Base-by-base conservation (phyloP, 2,113 vertebrate species). In the Plecturocebus donacophilus region DNA sequence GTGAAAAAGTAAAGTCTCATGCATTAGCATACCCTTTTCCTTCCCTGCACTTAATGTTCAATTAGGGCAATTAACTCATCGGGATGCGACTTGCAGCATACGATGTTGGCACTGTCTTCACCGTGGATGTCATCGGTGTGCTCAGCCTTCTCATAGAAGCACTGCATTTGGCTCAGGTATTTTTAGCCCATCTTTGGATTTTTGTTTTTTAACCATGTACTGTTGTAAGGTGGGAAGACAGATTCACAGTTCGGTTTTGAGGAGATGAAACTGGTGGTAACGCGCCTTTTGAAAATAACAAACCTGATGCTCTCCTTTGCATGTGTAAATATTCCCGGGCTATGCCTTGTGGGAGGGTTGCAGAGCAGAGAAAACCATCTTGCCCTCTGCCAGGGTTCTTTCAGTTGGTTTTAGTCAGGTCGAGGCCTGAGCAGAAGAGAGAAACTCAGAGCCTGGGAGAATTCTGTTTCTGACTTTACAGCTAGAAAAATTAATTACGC, bases 11-110 rank as follows among this genome's bases (percentile, higher is more conserved):
- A 40, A 90, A 81, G 66, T 80, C 87, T 81, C 58, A 42, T 5
- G 73, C 35, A 77, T 96, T 90, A 84, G 73, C 77, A 83, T 84
- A 71, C 49, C 23, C n/a, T 56, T 94, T 92, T 71, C 92, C 81
- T 94, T 27, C 47, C 49, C 75, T 84, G 87, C 75, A 85, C 68
- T 94, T 97, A 95, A 75, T 86, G 70, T 61, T 96, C 80, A 84
- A 17, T 25, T 79, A 96, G 90, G 47, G 42, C 94, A 97, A 94
- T 96, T 81, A 96, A 83, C 54, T 92, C 94, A 94, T 97, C 90
- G 89, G 68, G 90, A 88, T 0, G 1, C 88, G 94, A 75, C 40
- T 87, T 40, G 47, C n/a, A 79, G 92, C 20, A 2, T 56, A 25
- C 19, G 86, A 61, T 6, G 83, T 61, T 91, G 94, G 79, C 2